Percentiles rank a stretch among this genome's conserved stretches.
phyloP scores from a whole-genome alignment of 1,140 invertebrate species.

The Andricus grossulariae region DNA sequence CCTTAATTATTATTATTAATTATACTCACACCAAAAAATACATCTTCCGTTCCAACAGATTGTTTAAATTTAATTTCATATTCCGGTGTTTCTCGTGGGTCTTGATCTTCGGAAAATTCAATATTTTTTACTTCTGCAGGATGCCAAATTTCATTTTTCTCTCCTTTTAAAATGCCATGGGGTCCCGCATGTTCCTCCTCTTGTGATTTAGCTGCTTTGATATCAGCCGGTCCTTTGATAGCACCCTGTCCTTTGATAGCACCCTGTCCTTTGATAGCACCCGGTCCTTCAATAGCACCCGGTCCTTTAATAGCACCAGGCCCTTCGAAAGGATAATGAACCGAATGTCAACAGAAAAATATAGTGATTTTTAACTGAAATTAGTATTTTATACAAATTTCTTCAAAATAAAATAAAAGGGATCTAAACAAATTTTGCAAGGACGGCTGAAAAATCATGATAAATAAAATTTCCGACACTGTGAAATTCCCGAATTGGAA shows the following conservation, averaged over 20 bases:
- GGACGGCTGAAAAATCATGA: no score
- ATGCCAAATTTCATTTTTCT: conserved; percentile 77
- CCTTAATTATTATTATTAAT: neutral
- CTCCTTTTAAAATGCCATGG: conserved; percentile 53
- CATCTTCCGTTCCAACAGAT: conserved; percentile 88
- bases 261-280: conserved; percentile 65
- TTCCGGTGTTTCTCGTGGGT: conserved; percentile 83
- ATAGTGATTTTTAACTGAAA: neutral
- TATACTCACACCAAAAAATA: conserved; percentile 85
- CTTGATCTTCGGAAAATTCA: conserved; percentile 75
- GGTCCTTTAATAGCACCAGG: conserved; percentile 59
- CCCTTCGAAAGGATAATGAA: conserved; percentile 44
- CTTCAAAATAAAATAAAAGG: no score
- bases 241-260: conserved; percentile 56
- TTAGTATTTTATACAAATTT: no score
- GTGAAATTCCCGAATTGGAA: no score
- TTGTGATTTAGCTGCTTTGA: conserved; percentile 48
- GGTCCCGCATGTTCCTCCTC: conserved; percentile 45
- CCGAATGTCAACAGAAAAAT: neutral
- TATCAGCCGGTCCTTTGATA: conserved; percentile 62
- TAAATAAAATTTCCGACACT: no score
- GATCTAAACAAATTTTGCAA: no score
- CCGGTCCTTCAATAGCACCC: conserved; percentile 56
- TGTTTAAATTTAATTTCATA: conserved; percentile 92
- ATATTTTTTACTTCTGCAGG: conserved; percentile 71